Percentiles rank a stretch among this genome's conserved stretches.
Evolutionary conservation across 2,113 vertebrate species (phyloP).

Genomic region (Antechinus flavipes): DNA sequence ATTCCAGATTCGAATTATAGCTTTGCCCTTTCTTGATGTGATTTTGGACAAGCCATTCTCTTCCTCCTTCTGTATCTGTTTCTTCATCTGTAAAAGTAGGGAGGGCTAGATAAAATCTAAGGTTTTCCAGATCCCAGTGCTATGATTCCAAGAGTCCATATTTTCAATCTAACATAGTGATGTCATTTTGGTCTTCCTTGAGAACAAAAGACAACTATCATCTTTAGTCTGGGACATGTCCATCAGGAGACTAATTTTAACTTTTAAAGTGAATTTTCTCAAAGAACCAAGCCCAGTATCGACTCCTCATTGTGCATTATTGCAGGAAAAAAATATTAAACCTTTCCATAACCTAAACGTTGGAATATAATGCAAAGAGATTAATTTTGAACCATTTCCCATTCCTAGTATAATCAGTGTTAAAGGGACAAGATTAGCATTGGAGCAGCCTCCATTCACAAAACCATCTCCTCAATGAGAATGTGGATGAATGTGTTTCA

Average conservation of each 20-base stretch:
- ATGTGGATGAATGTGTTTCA: constrained; percentile 10
- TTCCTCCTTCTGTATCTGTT: not conserved
- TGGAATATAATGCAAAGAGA: constrained; percentile 54
- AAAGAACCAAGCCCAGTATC: constrained; percentile 20
- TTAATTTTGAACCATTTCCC: constrained; percentile 31
- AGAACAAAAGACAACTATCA: not conserved
- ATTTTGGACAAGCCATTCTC: not conserved
- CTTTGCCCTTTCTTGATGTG: not conserved
- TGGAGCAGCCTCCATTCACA: not conserved
- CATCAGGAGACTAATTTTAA: constrained; percentile 23
- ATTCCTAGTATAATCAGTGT: constrained; percentile 11
- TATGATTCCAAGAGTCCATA: not conserved
- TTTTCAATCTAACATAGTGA: not conserved
- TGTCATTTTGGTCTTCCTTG: no score
- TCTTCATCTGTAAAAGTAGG: not conserved
- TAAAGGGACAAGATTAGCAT: constrained; percentile 18
- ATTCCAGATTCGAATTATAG: not conserved
- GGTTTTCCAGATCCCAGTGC: not conserved
- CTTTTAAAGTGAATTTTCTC: constrained; percentile 9
- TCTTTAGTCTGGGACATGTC: not conserved
- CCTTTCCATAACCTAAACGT: not conserved
- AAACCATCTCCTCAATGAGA: not conserved
- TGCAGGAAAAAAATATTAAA: constrained; percentile 21
- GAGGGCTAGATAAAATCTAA: not conserved
- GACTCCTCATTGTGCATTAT: not conserved